Conservation (phyloP, 2,888 invertebrate genomes). For the Drosophila borealis region DNA sequence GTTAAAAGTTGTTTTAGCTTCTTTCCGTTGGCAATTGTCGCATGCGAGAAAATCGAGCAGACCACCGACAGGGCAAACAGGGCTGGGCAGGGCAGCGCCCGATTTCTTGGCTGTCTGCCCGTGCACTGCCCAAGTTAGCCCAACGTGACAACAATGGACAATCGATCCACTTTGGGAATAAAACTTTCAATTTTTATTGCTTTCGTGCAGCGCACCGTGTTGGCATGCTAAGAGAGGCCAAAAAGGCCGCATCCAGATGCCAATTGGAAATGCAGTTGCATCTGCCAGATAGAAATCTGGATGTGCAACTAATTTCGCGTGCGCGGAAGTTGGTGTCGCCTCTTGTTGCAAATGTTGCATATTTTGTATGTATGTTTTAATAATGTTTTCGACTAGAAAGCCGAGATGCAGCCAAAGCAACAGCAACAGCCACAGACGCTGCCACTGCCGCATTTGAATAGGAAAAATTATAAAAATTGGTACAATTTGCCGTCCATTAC, state of each 20-base stretch:
- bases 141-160: conserved; percentile 64
- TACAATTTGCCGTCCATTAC: conserved; percentile 73
- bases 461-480: conserved; percentile 75
- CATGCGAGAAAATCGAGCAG: conserved; percentile 10
- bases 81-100: conserved; percentile 18
- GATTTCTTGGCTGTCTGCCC: conserved; percentile 49
- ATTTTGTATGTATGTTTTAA: conserved; percentile 21
- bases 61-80: conserved; percentile 1
- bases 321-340: conserved; percentile 45
- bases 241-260: conserved; percentile 4
- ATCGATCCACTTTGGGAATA: conserved; percentile 28
- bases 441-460: conserved; percentile 64
- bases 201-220: conserved; percentile 12
- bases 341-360: conserved; percentile 32
- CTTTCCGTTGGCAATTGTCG: conserved; percentile 4
- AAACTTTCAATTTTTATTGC: conserved; percentile 60
- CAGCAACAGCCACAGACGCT: conserved; percentile 15
- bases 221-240: conserved; percentile 29
- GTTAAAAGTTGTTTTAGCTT: conserved; percentile 49
- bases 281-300: conserved; percentile 44
- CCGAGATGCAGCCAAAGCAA: conserved; percentile 27
- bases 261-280: conserved; percentile 33
- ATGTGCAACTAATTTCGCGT: conserved; percentile 22
- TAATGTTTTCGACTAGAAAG: conserved; percentile 53
- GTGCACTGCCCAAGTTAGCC: neutral